phyloP scores from a whole-genome alignment of 2,113 vertebrate genomes.

The Dendropsophus ebraccatus region DNA sequence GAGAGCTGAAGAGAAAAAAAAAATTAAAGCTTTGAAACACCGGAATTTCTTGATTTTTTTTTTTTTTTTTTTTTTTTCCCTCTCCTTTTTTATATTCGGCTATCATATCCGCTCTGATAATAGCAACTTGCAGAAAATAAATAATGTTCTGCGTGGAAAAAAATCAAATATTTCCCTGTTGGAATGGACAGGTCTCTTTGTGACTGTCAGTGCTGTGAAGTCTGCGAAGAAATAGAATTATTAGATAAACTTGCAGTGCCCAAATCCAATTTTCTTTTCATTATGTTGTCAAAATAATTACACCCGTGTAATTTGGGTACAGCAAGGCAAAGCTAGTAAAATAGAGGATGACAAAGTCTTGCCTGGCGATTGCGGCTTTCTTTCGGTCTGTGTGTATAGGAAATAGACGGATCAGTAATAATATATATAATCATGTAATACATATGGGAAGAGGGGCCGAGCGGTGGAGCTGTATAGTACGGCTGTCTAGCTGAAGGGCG shows the following conservation, averaged over 20 bases:
- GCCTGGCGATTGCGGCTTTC: slow-evolving; percentile 71
- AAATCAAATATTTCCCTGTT: slow-evolving; percentile 89
- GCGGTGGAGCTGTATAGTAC: not conserved
- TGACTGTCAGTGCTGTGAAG: slow-evolving; percentile 85
- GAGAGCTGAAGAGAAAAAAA: slow-evolving; percentile 84
- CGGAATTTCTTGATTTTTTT: slow-evolving; percentile 88
- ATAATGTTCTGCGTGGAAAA: slow-evolving; percentile 81
- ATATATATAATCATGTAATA: slow-evolving; percentile 30
- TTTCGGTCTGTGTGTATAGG: slow-evolving; percentile 67
- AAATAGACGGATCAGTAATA: slow-evolving; percentile 20
- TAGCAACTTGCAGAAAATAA: slow-evolving; percentile 87
- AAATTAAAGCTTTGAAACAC: slow-evolving; percentile 88
- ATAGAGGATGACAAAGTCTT: slow-evolving; percentile 77
- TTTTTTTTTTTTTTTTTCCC: too few species aligned
- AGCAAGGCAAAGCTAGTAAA: slow-evolving; percentile 83
- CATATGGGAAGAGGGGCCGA: not conserved
- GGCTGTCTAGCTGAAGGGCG: not conserved
- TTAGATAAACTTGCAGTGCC: slow-evolving; percentile 87
- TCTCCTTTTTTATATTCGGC: slow-evolving; percentile 84
- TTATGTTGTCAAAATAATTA: slow-evolving; percentile 89
- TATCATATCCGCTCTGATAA: slow-evolving; percentile 90
- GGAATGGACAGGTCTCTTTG: slow-evolving; percentile 85
- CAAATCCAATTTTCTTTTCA: slow-evolving; percentile 91
- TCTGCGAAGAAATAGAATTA: slow-evolving; percentile 86
- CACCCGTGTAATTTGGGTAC: slow-evolving; percentile 86